Conservation (phyloP, 2,113 vertebrate species). For the Ciconia stormi region DNA sequence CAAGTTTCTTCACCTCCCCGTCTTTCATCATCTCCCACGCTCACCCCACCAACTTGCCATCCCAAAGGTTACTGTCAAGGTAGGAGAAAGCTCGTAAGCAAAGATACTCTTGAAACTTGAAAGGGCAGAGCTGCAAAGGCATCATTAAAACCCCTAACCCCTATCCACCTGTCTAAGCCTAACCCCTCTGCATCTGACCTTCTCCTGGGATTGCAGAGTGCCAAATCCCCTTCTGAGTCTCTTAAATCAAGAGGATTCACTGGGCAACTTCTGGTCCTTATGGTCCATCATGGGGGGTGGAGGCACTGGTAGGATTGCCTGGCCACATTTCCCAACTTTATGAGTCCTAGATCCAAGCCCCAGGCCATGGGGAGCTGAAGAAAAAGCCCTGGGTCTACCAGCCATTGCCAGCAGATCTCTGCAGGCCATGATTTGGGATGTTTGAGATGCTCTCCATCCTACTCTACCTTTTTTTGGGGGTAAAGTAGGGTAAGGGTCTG, state of each 20-base stretch:
- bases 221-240: not conserved
- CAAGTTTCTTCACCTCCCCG: slow-evolving; percentile 14
- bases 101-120: not conserved
- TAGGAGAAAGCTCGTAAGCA: not conserved
- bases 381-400: not conserved
- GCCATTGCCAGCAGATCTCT: not conserved
- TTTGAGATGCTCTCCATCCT: not conserved
- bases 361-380: fast-evolving
- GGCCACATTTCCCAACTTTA: fast-evolving
- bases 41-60: not conserved
- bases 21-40: slow-evolving; percentile 17
- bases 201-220: not conserved
- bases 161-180: not conserved
- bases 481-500: not conserved
- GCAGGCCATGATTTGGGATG: not conserved
- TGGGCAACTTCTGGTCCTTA: not conserved
- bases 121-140: not conserved
- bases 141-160: not conserved
- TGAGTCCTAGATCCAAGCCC: not conserved
- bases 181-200: not conserved
- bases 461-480: not conserved
- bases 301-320: not conserved
- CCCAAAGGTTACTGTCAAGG: not conserved
- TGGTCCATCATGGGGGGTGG: no score
- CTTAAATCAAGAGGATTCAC: not conserved